Conservation (phyloP, 2,797 vertebrate species). For the Acestrorhynchus altus region DNA sequence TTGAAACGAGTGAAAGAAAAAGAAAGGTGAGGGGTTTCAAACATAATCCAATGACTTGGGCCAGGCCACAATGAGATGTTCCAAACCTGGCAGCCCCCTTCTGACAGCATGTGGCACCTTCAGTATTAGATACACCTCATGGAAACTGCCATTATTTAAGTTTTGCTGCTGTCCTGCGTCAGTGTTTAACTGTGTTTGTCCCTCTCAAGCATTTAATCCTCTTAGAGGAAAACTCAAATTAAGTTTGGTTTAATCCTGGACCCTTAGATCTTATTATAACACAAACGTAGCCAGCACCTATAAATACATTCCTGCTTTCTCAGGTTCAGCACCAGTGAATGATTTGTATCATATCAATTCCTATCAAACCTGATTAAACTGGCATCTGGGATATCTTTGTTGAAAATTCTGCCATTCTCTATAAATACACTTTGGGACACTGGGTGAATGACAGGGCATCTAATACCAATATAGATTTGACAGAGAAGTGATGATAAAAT, state of each 20-base stretch:
- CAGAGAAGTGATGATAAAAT: too few species aligned
- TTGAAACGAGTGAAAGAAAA: neutral
- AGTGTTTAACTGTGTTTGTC: constrained; percentile 8
- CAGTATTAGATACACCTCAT: neutral
- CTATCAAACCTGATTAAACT: too few species aligned
- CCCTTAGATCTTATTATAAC: constrained; percentile 9
- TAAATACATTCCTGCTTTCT: neutral
- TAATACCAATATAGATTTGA: too few species aligned
- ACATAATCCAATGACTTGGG: constrained; percentile 16
- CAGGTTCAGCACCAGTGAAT: too few species aligned
- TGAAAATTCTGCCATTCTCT: too few species aligned
- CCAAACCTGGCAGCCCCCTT: constrained; percentile 16
- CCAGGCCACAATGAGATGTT: neutral
- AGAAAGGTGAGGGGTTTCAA: constrained; percentile 1
- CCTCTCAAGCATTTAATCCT: constrained; percentile 22
- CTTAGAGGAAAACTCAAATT: constrained; percentile 29
- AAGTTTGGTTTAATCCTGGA: constrained; percentile 5
- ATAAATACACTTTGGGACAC: too few species aligned
- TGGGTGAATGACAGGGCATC: too few species aligned
- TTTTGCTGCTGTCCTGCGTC: constrained; percentile 8
- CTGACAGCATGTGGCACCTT: neutral
- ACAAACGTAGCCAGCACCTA: neutral
- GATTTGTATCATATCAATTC: too few species aligned
- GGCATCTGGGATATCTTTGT: too few species aligned
- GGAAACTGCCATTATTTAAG: constrained; percentile 4